Base-by-base conservation (phyloP, 2,888 invertebrate species). In the Apeira syringaria region DNA sequence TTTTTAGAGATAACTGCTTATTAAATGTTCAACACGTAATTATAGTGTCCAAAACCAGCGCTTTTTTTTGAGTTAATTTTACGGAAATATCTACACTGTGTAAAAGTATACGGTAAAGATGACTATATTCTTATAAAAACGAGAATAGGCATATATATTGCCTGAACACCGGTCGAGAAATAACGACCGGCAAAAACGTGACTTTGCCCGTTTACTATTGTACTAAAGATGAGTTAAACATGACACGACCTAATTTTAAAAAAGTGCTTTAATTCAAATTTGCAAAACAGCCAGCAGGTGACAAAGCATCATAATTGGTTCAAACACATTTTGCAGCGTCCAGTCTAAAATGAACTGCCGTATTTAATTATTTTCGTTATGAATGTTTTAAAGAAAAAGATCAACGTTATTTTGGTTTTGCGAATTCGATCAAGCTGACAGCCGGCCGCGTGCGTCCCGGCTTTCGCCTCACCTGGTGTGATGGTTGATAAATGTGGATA, bases 371-470 rank as follows among this genome's bases (percentile, higher is more conserved):
- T 18, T 25, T 9, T 30, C 38, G 37, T 37, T 34, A 25, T n/a
- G 17, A 28, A 5, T 30, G 26, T 35, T 28, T 5, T 15, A 39
- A 8, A 10, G 17, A 33, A 51, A 47, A 44, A 20, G 29, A 40
- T 30, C 36, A 17, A 12, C 20, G 38, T 40, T 26, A 33, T 2
- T 36, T 31, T 42, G 47, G 36, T 50, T 41, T 50, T 36, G 50
- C 52, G 50, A 54, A 56, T 55, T 56, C 49, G 53, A 57, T 63
- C 56, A 42, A 33, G 45, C 47, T 32, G 38, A 42, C 50, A 50
- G 42, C 17, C 29, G 36, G 37, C 29, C 39, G 39, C 22, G 47
- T 46, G 43, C 54, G 46, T 50, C 38, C 34, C 48, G 37, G 47
- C 52, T 51, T 51, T 47, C 30, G 34, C 49, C 55, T 47, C 55